A percentile compares a stretch with the other conserved stretches of the same genome.
phyloP scores from a whole-genome alignment of 2,797 vertebrate species.

The Sebastes trivittatus region DNA sequence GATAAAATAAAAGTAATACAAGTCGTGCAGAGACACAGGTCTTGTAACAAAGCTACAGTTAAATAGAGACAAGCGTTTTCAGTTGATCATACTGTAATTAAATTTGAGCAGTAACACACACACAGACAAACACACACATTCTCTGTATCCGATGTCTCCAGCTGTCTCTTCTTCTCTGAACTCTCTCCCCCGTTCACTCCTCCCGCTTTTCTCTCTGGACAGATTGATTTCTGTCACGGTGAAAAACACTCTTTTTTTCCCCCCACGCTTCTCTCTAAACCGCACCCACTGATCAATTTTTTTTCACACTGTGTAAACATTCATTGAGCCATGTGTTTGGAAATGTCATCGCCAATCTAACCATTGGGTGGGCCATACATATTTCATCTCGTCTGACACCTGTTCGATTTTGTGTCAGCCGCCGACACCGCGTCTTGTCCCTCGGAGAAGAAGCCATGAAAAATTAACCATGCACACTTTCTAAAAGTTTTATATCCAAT shows the following conservation, averaged over 20 bases:
- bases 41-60: conserved; percentile 18
- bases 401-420: conserved; percentile 81
- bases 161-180: conserved; percentile 4
- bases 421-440: conserved; percentile 37
- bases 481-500: conserved; percentile 81
- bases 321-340: conserved; percentile 80
- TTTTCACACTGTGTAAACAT: conserved; percentile 83
- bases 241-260: conserved; percentile 52
- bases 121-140: neutral
- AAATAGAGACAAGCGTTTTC: conserved; percentile 8
- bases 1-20: neutral
- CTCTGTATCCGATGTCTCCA: conserved; percentile 30
- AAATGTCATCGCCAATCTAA: conserved; percentile 78
- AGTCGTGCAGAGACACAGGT: conserved; percentile 1
- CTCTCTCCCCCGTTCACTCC: conserved; percentile 11
- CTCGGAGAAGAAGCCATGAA: conserved; percentile 67
- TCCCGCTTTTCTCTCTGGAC: conserved; percentile 48
- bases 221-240: conserved; percentile 77
- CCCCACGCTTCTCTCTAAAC: conserved; percentile 33
- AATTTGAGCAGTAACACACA: conserved; percentile 20
- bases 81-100: conserved; percentile 41
- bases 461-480: conserved; percentile 72
- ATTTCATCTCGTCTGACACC: conserved; percentile 81
- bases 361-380: conserved; percentile 81
- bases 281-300: conserved; percentile 75